These are phyloP conservation scores for Agonopterix alstromeriana DNA, from an alignment of 2,888 invertebrate genomes.

Conservation along the genomic window DNA sequence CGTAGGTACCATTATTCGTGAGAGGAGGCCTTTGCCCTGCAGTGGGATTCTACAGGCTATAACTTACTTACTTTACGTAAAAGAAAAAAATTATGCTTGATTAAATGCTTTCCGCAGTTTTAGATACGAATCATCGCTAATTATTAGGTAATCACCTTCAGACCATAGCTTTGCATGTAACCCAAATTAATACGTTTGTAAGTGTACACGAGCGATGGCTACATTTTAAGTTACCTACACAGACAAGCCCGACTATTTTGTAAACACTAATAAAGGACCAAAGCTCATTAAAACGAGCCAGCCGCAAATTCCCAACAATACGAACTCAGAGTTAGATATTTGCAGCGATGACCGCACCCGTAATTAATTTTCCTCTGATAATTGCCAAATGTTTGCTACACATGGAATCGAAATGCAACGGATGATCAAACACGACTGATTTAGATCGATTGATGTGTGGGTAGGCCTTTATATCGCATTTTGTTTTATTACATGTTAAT, in stretches of 20 bases:
- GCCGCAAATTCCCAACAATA: constrained; percentile 23
- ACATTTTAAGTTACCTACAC: too few relatives aligned
- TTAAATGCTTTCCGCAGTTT: too few relatives aligned
- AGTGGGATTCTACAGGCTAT: too few relatives aligned
- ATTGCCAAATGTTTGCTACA: constrained; percentile 30
- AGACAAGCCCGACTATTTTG: neutral
- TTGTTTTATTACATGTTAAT: too few relatives aligned
- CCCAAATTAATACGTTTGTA: neutral
- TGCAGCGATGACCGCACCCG: constrained; percentile 27
- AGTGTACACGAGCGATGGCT: neutral
- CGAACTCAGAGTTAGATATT: constrained; percentile 27
- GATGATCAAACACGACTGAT: constrained; percentile 22
- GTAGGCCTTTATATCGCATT: constrained; percentile 1
- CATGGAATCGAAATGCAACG: constrained; percentile 28
- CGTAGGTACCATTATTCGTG: too few relatives aligned
- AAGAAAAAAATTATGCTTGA: too few relatives aligned
- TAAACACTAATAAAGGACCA: constrained; percentile 6
- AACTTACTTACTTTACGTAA: too few relatives aligned
- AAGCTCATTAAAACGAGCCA: constrained; percentile 23
- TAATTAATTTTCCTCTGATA: constrained; percentile 50
- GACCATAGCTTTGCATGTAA: neutral
- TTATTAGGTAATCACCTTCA: neutral
- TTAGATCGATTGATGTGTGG: constrained; percentile 7
- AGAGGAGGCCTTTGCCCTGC: too few relatives aligned
- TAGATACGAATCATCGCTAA: too few relatives aligned